These are phyloP conservation scores for Naja naja DNA, from an alignment of 2,113 vertebrate genomes.

Conservation along the genomic window DNA sequence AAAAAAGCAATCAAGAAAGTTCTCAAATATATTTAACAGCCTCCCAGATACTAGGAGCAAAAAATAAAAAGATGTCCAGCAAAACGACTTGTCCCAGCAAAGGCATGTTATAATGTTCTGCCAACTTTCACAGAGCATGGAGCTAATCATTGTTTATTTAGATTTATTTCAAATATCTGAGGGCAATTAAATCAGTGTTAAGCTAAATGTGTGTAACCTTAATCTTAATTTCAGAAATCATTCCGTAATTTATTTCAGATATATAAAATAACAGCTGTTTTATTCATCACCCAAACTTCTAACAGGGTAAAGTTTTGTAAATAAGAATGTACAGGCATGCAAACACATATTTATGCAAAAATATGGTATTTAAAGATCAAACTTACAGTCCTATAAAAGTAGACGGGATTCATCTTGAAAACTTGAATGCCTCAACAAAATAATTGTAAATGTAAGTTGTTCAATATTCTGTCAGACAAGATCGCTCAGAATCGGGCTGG, in stretches of 20 bases:
- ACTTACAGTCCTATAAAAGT: not conserved
- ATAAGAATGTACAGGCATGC: not conserved
- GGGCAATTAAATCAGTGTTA: not conserved
- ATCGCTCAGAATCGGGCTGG: too few relatives aligned
- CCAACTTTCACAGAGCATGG: not conserved
- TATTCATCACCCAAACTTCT: not conserved
- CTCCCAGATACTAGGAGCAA: not conserved
- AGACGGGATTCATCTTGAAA: not conserved
- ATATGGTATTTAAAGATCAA: not conserved
- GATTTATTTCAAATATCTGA: not conserved
- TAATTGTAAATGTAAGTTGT: not conserved
- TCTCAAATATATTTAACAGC: not conserved
- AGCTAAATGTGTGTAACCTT: not conserved
- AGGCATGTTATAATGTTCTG: not conserved
- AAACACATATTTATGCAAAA: not conserved
- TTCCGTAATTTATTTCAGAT: not conserved
- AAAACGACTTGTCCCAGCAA: not conserved
- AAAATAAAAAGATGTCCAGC: not conserved
- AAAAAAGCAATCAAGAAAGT: not conserved
- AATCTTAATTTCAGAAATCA: not conserved
- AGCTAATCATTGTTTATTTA: not conserved
- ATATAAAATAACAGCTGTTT: not conserved
- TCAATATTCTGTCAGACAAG: too few relatives aligned
- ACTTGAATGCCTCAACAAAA: not conserved
- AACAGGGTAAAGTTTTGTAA: not conserved